Conservation (phyloP, 2,797 vertebrate genomes). For the Chloroceryle amazona region DNA sequence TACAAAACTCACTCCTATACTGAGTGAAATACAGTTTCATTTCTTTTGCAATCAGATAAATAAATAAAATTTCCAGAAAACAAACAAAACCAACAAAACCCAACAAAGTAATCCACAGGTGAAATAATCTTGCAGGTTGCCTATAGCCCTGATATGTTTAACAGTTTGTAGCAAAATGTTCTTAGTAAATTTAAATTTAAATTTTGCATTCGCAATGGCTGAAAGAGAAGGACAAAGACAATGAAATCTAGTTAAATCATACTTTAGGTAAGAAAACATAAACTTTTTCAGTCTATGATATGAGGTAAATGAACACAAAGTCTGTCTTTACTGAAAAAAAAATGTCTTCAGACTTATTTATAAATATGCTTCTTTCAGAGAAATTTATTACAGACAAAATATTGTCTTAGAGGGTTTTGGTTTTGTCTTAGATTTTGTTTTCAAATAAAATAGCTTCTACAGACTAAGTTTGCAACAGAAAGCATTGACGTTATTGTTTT, state of each 20-base stretch:
- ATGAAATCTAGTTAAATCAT: neutral
- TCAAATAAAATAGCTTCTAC: neutral
- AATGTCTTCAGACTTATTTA: neutral
- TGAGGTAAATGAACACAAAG: neutral
- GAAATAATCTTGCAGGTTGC: neutral
- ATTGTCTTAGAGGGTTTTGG: neutral
- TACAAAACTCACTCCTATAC: neutral
- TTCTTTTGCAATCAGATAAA: neutral
- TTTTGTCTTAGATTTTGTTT: neutral
- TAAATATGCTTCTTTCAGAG: neutral
- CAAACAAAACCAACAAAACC: too few relatives aligned
- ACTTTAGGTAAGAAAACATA: neutral
- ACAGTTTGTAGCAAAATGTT: neutral
- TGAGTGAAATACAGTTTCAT: neutral
- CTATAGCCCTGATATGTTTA: neutral
- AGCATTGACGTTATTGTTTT: neutral
- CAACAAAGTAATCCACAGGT: neutral
- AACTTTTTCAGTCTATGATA: neutral
- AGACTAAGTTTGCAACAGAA: neutral
- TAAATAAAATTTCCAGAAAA: neutral
- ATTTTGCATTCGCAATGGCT: neutral
- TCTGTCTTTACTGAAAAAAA: neutral
- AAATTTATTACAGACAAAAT: neutral
- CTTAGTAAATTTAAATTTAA: neutral
- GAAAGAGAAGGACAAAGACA: neutral